A percentile compares a stretch with the other conserved stretches of the same genome.
Evolutionary conservation across 2,797 vertebrate genomes (phyloP).

Genomic region (Phrynocephalus guinanensis): DNA sequence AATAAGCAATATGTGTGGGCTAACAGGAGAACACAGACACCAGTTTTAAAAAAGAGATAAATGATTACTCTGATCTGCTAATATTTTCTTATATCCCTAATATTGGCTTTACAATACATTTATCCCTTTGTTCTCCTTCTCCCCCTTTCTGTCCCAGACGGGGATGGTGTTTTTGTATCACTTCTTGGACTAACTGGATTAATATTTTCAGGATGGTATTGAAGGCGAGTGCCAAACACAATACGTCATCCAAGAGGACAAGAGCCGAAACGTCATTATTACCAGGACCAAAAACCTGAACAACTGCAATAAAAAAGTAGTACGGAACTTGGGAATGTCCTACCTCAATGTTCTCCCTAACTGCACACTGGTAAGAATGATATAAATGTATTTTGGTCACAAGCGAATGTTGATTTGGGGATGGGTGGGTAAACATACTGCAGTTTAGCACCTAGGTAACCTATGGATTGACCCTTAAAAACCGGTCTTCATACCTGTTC

Average conservation of each 20-base stretch:
- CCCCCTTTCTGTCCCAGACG: not conserved
- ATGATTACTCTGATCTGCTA: not conserved
- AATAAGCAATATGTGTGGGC: not conserved
- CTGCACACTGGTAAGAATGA: not conserved
- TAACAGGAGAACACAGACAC: too few relatives aligned
- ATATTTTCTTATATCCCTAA: not conserved
- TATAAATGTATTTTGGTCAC: not conserved
- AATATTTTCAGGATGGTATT: not conserved
- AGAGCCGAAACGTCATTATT: not conserved
- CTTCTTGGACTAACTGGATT: not conserved
- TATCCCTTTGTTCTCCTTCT: not conserved
- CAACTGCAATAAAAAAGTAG: not conserved
- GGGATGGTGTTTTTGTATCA: not conserved
- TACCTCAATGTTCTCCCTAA: not conserved
- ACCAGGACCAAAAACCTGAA: not conserved
- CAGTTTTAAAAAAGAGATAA: not conserved
- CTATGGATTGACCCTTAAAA: not conserved
- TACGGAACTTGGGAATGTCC: not conserved
- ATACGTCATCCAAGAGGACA: not conserved
- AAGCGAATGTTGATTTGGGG: not conserved
- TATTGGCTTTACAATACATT: not conserved
- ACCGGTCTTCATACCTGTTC: not conserved
- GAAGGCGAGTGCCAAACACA: not conserved
- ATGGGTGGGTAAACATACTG: not conserved
- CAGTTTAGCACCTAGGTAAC: not conserved